phyloP scores from a whole-genome alignment of 2,797 vertebrate species.

The Halcyon smyrnensis region DNA sequence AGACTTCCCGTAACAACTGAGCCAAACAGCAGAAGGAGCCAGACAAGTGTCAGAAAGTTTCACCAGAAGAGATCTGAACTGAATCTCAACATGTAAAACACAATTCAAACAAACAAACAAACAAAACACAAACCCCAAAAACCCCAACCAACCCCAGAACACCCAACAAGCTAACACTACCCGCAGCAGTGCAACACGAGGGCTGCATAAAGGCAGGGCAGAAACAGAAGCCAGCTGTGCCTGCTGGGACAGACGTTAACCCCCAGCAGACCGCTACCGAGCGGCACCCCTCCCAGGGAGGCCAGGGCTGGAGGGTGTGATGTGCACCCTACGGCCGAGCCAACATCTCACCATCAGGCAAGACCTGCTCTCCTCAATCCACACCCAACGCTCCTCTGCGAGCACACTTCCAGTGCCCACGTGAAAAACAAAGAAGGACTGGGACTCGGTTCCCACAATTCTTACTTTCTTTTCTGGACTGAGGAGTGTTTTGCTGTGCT shows the following conservation, averaged over 20 bases:
- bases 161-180: neutral
- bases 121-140: neutral
- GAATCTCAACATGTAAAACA: neutral
- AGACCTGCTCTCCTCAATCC: neutral
- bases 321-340: neutral
- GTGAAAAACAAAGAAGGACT: neutral
- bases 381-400: neutral
- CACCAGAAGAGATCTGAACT: neutral
- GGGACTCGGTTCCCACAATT: neutral
- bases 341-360: neutral
- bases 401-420: neutral
- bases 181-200: neutral
- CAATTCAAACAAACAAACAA: neutral
- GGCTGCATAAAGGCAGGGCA: neutral
- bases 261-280: neutral
- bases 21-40: neutral
- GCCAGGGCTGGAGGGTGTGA: neutral
- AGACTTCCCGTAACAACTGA: neutral
- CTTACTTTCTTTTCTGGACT: neutral
- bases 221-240: neutral
- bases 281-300: neutral
- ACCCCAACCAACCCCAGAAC: neutral
- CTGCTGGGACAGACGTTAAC: fast-evolving
- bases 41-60: neutral
- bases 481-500: neutral